Evolutionary conservation across 2,797 vertebrate species (phyloP).

Genomic region (Knipowitschia caucasica): DNA sequence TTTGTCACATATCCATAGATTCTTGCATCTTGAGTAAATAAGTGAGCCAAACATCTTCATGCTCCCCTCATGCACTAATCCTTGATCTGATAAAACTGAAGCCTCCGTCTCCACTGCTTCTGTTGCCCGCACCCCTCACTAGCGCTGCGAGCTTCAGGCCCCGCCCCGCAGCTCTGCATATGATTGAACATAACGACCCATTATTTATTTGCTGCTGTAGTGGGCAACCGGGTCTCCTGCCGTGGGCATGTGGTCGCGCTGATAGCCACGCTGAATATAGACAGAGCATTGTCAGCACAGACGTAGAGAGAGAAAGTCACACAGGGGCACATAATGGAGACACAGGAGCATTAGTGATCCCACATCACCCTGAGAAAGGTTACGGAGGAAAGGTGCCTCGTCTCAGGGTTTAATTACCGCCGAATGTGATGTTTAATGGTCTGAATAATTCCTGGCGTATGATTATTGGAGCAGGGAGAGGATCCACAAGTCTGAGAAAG

Average conservation of each 20-base stretch:
- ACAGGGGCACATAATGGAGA: conserved; percentile 22
- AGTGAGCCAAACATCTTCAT: neutral
- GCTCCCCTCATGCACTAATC: neutral
- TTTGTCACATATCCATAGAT: too few relatives aligned
- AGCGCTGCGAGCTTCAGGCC: conserved; percentile 47
- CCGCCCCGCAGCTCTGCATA: conserved; percentile 65
- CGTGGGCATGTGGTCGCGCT: conserved; percentile 65
- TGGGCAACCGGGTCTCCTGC: conserved; percentile 62
- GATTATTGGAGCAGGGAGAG: neutral
- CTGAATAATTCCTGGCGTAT: neutral
- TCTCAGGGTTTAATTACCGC: conserved; percentile 23
- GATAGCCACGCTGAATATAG: conserved; percentile 61
- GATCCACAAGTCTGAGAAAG: neutral
- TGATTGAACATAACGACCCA: conserved; percentile 71
- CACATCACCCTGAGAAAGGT: conserved; percentile 41
- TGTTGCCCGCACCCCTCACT: conserved; percentile 8
- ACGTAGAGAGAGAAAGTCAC: conserved; percentile 34
- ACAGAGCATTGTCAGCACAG: conserved; percentile 46
- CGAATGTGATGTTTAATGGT: conserved; percentile 3
- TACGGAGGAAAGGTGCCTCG: conserved; percentile 10
- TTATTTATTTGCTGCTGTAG: conserved; percentile 71
- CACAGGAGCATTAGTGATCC: conserved; percentile 28
- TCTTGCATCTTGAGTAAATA: too few relatives aligned
- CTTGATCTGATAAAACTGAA: neutral
- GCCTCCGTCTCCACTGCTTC: conserved; percentile 2